phyloP scores from a whole-genome alignment of 2,888 invertebrate species.

The Patella ulyssiponensis region DNA sequence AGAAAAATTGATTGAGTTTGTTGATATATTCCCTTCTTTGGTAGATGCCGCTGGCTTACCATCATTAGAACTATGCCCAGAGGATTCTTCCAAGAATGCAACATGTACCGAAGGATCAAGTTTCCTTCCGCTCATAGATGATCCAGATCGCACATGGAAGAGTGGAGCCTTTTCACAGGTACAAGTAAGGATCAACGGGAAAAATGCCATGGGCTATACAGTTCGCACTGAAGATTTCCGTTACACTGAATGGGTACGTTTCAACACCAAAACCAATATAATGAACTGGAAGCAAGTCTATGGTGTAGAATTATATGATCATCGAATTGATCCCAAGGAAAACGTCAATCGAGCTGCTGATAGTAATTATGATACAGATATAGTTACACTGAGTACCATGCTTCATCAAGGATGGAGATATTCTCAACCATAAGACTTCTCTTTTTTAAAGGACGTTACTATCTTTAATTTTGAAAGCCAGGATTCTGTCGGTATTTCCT shows the following conservation, averaged over 20 bases:
- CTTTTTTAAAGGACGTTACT: no score
- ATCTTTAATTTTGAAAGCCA: no score
- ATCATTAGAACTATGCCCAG: slow-evolving; percentile 37
- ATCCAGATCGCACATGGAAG: slow-evolving; percentile 32
- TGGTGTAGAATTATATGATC: slow-evolving; percentile 84
- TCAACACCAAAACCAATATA: slow-evolving; percentile 72
- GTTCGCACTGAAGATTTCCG: slow-evolving; percentile 33
- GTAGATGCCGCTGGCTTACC: slow-evolving; percentile 49
- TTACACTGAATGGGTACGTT: slow-evolving; percentile 33
- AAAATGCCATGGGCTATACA: slow-evolving; percentile 49
- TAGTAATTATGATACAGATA: slow-evolving; percentile 58
- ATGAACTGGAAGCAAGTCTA: slow-evolving; percentile 85
- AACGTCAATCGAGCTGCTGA: slow-evolving; percentile 78
- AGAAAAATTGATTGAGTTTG: slow-evolving; percentile 47
- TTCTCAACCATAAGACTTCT: not conserved
- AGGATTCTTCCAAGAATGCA: slow-evolving; percentile 30
- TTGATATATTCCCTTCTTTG: slow-evolving; percentile 53
- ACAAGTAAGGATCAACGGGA: slow-evolving; percentile 29
- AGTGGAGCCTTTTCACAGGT: slow-evolving; percentile 42
- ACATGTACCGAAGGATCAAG: slow-evolving; percentile 48
- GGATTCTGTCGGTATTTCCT: no score
- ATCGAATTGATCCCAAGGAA: slow-evolving; percentile 80
- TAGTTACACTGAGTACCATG: not conserved
- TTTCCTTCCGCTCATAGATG: slow-evolving; percentile 39
- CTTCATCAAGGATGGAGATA: slow-evolving; percentile 1